Base-by-base conservation (phyloP, 2,113 vertebrate species). In the Garra rufa region DNA sequence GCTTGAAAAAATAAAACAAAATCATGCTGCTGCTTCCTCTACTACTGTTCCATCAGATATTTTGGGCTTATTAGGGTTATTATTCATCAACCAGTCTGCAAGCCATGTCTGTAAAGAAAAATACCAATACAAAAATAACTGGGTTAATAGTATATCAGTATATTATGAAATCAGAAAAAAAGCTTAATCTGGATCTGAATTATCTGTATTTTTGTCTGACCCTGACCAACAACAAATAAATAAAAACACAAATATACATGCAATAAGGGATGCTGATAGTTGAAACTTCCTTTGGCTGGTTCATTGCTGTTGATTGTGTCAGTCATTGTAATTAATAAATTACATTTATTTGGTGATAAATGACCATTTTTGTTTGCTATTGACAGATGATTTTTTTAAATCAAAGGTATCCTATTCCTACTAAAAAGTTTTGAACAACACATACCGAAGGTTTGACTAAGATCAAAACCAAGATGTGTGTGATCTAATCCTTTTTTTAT, bases 31-130 rank as follows among this genome's bases (percentile, higher is more conserved):
- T 81, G 81, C 55, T 43, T 94, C 89, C 83, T 91, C 88, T 73
- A 86, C 63, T 81, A 13, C 2, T 61, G 44, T 3, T n/a, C 1
- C 84, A 48, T 93, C 88, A 17, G 28, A 89, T 43, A 98, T 84
- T 77, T 89, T 91, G 57, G 97, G 97, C 89, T 95, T 95, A 83
- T 97, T 97, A 28, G 96, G 97, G 88, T 97, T 96, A 91, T 99
- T 96, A 87, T 95, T 91, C 55, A 97, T 85, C 88, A 99, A 85
- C 98, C 98, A 99, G 88, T 97, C 95, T 92, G 98, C 97, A 48
- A 99, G 94, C 97, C 97, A 99, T 55, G 88, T 93, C 98, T 99
- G 78, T 24, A 55, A 61, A 41, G 11, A 55, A 13, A 79, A 61
- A 76, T 6, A 17, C 3, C 11, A 78, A 28, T 3, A 3, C 11